These are phyloP conservation scores for Neoitamus cyanurus DNA, from an alignment of 2,888 invertebrate species.

Conservation along the genomic window DNA sequence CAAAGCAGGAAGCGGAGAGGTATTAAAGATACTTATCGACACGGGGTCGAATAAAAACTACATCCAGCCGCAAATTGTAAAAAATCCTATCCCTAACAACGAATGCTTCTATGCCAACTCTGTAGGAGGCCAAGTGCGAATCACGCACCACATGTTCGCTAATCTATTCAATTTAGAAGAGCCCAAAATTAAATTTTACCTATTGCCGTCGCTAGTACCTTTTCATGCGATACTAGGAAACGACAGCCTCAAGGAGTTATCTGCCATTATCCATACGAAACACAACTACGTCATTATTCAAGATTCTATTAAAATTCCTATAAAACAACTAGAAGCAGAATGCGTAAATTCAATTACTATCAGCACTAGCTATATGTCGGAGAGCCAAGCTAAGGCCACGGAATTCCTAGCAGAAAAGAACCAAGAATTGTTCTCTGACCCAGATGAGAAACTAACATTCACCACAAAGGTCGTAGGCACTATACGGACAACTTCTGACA, in stretches of 20 bases:
- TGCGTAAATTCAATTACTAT: no score
- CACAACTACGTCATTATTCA: no score
- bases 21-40: no score
- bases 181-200: not conserved
- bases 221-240: not conserved
- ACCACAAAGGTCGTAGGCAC: not conserved
- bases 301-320: no score
- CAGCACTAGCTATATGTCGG: no score
- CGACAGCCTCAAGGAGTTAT: no score
- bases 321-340: no score
- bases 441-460: not conserved
- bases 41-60: no score
- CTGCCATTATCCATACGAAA: not conserved
- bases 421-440: not conserved
- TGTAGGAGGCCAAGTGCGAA: conserved; percentile 45
- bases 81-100: conserved; percentile 45
- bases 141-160: conserved; percentile 45
- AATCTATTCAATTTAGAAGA: conserved; percentile 29
- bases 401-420: not conserved
- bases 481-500: not conserved
- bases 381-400: no score
- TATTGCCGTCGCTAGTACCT: not conserved
- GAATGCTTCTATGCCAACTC: conserved; percentile 46
- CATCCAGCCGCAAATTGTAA: conserved; percentile 27
- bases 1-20: no score